Conservation (phyloP, 2,113 vertebrate genomes). For the Sinosuthora webbiana region DNA sequence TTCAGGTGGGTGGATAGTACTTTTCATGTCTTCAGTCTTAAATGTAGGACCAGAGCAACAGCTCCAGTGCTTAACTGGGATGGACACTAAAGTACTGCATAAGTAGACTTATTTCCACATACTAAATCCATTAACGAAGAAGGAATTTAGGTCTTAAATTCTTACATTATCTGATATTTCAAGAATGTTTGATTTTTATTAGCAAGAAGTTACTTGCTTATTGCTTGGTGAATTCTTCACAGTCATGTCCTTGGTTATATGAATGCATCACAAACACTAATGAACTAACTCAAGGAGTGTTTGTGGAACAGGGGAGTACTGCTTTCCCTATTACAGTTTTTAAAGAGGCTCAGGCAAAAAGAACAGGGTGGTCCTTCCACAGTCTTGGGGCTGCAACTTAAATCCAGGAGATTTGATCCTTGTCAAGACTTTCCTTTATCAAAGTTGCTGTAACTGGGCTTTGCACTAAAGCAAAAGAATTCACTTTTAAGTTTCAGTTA, state of each 20-base stretch:
- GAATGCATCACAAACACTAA: not conserved
- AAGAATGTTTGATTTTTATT: not conserved
- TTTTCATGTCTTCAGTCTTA: not conserved
- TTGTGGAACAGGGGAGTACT: not conserved
- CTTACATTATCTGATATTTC: not conserved
- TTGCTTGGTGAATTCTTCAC: not conserved
- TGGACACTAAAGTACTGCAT: not conserved
- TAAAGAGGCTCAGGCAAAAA: not conserved
- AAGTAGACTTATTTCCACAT: not conserved
- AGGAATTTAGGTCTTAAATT: not conserved
- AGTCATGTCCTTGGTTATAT: not conserved
- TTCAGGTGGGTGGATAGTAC: not conserved
- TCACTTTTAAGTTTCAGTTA: not conserved
- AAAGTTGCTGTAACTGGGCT: not conserved
- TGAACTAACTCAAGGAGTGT: not conserved
- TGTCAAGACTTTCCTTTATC: not conserved
- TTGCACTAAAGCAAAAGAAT: not conserved
- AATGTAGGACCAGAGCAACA: not conserved
- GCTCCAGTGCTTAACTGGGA: not conserved
- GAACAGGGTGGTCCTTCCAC: not conserved
- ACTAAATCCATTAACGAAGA: not conserved
- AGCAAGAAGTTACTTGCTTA: not conserved
- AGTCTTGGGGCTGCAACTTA: not conserved
- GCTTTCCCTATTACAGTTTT: not conserved
- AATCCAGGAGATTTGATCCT: not conserved